Evolutionary conservation across 2,113 vertebrate species (phyloP).

Genomic region (Elephantulus edwardii): DNA sequence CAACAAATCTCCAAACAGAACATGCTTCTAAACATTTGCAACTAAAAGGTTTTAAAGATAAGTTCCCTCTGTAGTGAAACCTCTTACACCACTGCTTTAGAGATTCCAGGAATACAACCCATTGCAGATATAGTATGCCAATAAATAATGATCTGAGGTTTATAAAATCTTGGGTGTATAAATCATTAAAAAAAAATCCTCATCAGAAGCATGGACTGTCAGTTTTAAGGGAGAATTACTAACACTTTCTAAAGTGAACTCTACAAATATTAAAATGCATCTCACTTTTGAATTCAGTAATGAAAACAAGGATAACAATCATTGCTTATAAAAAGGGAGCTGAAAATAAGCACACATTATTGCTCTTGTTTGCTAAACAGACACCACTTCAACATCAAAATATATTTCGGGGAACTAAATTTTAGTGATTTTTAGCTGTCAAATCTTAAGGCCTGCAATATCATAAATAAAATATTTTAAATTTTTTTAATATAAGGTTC

Average conservation of each 20-base stretch:
- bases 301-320: conserved; percentile 23
- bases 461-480: background rate
- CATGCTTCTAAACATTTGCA: conserved; percentile 76
- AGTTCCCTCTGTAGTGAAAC: conserved; percentile 67
- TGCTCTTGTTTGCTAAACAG: background rate
- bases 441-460: background rate
- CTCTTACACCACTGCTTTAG: conserved; percentile 52
- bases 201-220: background rate
- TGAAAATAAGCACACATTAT: background rate
- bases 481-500: background rate
- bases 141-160: conserved; percentile 49
- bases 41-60: conserved; percentile 72
- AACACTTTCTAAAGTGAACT: conserved; percentile 29
- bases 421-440: background rate
- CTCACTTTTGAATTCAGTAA: background rate
- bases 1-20: conserved; percentile 84
- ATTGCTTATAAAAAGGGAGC: background rate
- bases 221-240: background rate
- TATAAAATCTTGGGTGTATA: background rate
- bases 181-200: background rate
- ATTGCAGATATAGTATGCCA: conserved; percentile 13
- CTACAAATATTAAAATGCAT: conserved; percentile 33
- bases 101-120: conserved; percentile 45
- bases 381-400: background rate
- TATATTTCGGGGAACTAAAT: background rate